phyloP scores from a whole-genome alignment of 2,888 invertebrate genomes.

The Girardia tigrina region DNA sequence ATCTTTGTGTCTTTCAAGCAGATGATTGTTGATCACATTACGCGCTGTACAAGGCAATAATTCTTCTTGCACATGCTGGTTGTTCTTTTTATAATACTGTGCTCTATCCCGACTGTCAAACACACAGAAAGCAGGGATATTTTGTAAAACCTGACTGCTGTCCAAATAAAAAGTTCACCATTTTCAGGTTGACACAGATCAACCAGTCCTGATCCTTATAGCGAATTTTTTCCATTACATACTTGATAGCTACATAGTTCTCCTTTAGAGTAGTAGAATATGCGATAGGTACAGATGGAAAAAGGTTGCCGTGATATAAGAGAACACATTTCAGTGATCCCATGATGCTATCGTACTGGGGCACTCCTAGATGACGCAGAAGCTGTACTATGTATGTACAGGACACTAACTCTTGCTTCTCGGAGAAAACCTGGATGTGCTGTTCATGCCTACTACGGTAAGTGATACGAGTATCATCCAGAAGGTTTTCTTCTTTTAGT shows the following conservation, averaged over 20 bases:
- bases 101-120: conserved; percentile 40
- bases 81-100: conserved; percentile 37
- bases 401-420: too few relatives aligned
- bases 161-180: conserved; percentile 39
- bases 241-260: conserved; percentile 28
- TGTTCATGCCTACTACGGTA: conserved; percentile 29
- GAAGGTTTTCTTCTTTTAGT: conserved; percentile 30
- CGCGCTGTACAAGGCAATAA: conserved; percentile 26
- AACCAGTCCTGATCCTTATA: conserved; percentile 28
- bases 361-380: conserved; percentile 26
- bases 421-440: too few relatives aligned
- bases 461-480: conserved; percentile 2
- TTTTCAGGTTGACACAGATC: conserved; percentile 33
- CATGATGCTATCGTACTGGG: conserved; percentile 30
- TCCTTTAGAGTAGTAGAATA: conserved; percentile 24
- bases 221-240: conserved; percentile 28
- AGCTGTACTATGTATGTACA: too few relatives aligned
- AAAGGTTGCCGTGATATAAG: conserved; percentile 25
- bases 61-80: conserved; percentile 26
- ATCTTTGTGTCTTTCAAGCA: conserved; percentile 26
- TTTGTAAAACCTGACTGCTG: conserved; percentile 41
- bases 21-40: conserved; percentile 24
- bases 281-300: conserved; percentile 29
- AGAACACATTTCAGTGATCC: conserved; percentile 14
- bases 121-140: conserved; percentile 40